Evolutionary conservation across 2,113 vertebrate species (phyloP).

Genomic region (Heloderma charlesbogerti): DNA sequence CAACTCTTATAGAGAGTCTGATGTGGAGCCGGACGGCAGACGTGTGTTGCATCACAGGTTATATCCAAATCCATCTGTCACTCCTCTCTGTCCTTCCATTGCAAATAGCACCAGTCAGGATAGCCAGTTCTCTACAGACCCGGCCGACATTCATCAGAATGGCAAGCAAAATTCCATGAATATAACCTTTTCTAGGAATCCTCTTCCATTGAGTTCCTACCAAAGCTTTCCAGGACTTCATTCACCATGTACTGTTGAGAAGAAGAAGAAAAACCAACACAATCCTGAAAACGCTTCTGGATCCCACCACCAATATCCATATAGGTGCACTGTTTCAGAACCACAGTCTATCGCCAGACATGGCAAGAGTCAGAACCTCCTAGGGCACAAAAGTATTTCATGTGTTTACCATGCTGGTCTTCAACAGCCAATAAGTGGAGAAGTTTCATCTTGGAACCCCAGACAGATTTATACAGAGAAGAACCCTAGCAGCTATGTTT

Average conservation of each 20-base stretch:
- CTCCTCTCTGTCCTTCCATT: neutral
- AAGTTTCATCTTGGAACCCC: neutral
- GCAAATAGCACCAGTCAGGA: slow-evolving; percentile 36
- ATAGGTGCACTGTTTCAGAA: neutral
- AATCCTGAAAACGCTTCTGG: slow-evolving; percentile 9
- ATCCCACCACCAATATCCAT: neutral
- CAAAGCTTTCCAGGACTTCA: slow-evolving; percentile 22
- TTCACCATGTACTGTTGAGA: slow-evolving; percentile 17
- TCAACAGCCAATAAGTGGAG: slow-evolving; percentile 24
- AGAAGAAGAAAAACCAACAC: neutral
- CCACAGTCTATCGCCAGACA: neutral
- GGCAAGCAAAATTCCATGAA: slow-evolving; percentile 29
- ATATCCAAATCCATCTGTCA: neutral
- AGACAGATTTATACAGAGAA: slow-evolving; percentile 26
- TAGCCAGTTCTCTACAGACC: slow-evolving; percentile 31
- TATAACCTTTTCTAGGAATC: neutral
- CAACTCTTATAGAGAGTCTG: slow-evolving; percentile 14
- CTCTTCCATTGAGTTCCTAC: neutral
- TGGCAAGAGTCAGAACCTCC: neutral
- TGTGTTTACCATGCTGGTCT: neutral
- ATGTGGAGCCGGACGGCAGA: slow-evolving; percentile 21
- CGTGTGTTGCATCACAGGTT: neutral
- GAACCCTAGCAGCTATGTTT: slow-evolving; percentile 48
- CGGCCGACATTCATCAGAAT: slow-evolving; percentile 31
- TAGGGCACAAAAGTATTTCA: slow-evolving; percentile 13